Evolutionary conservation across 2,113 vertebrate species (phyloP), one percentile per base, ranked within the genome.

Genomic region (Pomatorhinus ruficollis): DNA sequence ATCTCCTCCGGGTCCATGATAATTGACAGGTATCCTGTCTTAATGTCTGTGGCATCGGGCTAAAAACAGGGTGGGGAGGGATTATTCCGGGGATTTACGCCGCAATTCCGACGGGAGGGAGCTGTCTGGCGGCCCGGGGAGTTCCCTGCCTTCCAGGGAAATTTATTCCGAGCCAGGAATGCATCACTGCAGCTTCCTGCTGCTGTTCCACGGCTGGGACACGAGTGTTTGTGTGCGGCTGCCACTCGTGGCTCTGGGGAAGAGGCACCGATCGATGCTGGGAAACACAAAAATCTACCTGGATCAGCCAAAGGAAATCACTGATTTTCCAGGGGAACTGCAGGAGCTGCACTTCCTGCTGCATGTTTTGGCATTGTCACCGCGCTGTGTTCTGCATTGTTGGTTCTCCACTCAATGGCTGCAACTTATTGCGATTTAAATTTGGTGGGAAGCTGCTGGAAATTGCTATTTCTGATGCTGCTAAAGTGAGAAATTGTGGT

Each of bases 1-100:
- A 99, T 98, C 97, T 99, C 99, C 49, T 99, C 99, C 0, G 99
- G 99, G 96, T 99, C 99, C 97, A 99, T 99, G 93, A 99, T 99
- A 75, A 99, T 99, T 4, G 99, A 99, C 49, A 99, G 98, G 96
- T 99, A 99, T 39, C 99, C 98, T 75, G 99, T 98, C 85, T 99
- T 99, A 64, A 99, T 99, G 49, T 99, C 98, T 9, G 98, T 98
- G 61, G 98, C 98, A 96, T 97, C 97, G 22, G 97, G 97, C 98
- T 98, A 6, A 42, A 97, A 85, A 90, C 74, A 87, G 42, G 56
- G 74, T 5, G 21, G 3, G 31, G 53, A 85, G 80, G 87, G 53
- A 74, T 84, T 23, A 91, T 69, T 84, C 40, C 11, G n/a, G 52
- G 57, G 57, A 14, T 82, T 89, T 31, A 35, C 9, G 8, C 35